Evolutionary conservation across 2,113 vertebrate species (phyloP), one percentile per base, ranked within the genome.

Genomic region (Tylochromis polylepis): DNA sequence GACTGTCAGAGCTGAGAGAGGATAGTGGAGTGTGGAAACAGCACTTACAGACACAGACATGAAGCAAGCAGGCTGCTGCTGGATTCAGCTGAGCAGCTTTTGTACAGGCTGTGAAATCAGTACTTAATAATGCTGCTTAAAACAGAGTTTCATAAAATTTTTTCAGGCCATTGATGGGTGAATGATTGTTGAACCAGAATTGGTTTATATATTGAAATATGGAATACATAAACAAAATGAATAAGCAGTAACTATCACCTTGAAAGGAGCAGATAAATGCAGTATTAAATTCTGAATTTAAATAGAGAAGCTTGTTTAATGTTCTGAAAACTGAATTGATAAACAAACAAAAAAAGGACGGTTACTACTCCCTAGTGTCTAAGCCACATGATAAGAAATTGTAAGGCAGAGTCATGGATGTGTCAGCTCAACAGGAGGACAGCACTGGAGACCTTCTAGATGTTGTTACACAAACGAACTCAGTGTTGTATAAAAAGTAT

Each of bases 1-100:
- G 79, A 27, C 80, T 90, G 85, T 84, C 86, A 81, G 82, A 85
- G 57, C 81, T 80, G 81, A 78, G 82, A 84, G 85, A 82, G 89
- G 70, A 85, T 85, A 51, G 5, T 43, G 80, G 36, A 43, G 70
- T 88, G 85, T 84, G 75, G 67, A 86, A 85, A 85, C 86, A 67
- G 60, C 75, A 84, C 79, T 82, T 82, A 46, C 22, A 75, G 41
- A 85, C 59, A 81, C 85, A 82, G 77, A 51, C 70, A 79, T 65
- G 79, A 83, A 82, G 59, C 9, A 22, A 53, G 34, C 22, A 83
- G 18, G 79, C 70, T 88, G 72, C 84, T 82, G 70, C 82, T 81
- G 57, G 65, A 67, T 86, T 78, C 78, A 81, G 84, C 24, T 43
- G 82, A 83, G 82, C 62, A 27, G 67, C 77, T 75, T 31, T 24